phyloP scores from a whole-genome alignment of 1,140 invertebrate genomes.

The Dendroctonus ponderosae region DNA sequence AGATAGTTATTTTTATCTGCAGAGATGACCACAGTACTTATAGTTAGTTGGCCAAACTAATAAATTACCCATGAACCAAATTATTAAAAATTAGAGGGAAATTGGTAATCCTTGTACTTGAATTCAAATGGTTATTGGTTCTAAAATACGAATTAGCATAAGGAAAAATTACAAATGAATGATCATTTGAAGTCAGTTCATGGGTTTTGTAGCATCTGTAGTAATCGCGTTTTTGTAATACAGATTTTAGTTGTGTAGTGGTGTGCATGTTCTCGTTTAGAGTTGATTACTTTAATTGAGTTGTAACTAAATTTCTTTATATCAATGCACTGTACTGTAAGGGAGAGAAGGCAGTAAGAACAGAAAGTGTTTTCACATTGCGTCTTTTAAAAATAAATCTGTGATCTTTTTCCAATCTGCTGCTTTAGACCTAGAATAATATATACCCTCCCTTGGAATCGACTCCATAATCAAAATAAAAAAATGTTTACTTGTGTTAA shows the following conservation, averaged over 20 bases:
- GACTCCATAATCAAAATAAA: conserved; percentile 36
- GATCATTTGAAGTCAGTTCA: too few relatives aligned
- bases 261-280: conserved; percentile 4
- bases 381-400: conserved; percentile 36
- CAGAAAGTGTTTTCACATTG: conserved; percentile 21
- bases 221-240: background rate
- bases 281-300: conserved; percentile 2
- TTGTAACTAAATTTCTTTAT: conserved; percentile 7
- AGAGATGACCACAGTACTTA: background rate
- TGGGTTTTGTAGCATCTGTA: too few relatives aligned
- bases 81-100: too few relatives aligned
- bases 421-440: conserved; percentile 36
- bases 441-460: conserved; percentile 23
- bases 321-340: conserved; percentile 10
- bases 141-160: too few relatives aligned
- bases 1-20: background rate
- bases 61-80: too few relatives aligned
- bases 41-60: too few relatives aligned
- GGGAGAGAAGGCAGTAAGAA: conserved; percentile 13
- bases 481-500: conserved; percentile 6
- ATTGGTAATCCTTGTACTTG: too few relatives aligned
- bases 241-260: conserved; percentile 3
- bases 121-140: too few relatives aligned
- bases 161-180: too few relatives aligned
- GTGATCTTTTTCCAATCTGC: conserved; percentile 44